Conservation (phyloP, 2,888 invertebrate species). For the Pseudococcus viburni region DNA sequence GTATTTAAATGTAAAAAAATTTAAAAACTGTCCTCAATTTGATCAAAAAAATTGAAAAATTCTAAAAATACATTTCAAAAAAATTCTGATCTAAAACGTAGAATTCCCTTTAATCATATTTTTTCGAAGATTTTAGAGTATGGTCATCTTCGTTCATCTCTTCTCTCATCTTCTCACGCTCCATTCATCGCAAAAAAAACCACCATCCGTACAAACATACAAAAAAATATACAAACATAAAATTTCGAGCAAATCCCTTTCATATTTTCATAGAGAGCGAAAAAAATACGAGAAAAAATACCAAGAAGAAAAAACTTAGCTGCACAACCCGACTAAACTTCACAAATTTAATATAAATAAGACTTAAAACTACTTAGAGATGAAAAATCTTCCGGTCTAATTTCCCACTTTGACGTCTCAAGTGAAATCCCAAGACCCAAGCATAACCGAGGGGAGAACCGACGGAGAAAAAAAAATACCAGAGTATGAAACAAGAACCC, state of each 20-base stretch:
- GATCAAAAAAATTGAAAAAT: too few species aligned
- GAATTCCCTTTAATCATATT: too few species aligned
- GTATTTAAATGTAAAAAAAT: too few species aligned
- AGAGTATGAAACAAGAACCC: neutral
- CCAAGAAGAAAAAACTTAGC: neutral
- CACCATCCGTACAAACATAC: neutral
- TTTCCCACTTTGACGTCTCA: conserved; percentile 24
- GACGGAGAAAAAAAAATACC: neutral
- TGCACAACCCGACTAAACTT: neutral
- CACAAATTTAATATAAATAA: conserved; percentile 43
- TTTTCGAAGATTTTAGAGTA: neutral
- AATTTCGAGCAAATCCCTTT: neutral
- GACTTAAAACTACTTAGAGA: conserved; percentile 11
- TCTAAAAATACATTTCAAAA: too few species aligned
- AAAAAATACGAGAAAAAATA: neutral
- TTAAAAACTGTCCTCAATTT: too few species aligned
- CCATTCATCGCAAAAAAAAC: neutral
- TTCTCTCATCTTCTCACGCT: neutral
- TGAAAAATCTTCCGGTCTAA: conserved; percentile 39
- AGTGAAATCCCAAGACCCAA: neutral
- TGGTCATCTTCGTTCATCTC: neutral
- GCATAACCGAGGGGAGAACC: neutral
- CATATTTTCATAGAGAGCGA: neutral
- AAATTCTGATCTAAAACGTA: too few species aligned
- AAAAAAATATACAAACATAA: neutral